Evolutionary conservation across 2,797 vertebrate species (phyloP).

Genomic region (Sebastes diaconus): DNA sequence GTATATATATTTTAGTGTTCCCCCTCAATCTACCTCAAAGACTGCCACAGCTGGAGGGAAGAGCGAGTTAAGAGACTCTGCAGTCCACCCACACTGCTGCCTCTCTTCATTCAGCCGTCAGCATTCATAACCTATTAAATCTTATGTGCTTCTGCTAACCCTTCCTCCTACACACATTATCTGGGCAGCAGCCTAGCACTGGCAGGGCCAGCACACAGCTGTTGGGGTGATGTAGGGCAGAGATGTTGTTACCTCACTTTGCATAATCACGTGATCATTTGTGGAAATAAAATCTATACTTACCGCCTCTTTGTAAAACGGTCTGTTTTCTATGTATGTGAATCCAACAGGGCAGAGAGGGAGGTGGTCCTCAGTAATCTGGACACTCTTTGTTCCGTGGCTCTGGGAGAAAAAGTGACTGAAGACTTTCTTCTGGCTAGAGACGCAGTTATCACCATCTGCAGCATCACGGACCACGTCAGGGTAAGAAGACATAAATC

Average conservation of each 20-base stretch:
- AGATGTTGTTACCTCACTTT: conserved; percentile 42
- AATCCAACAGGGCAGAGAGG: conserved; percentile 86
- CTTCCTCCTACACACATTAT: conserved; percentile 72
- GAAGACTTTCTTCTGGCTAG: conserved; percentile 91
- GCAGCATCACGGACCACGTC: conserved; percentile 85
- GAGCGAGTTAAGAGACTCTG: conserved; percentile 56
- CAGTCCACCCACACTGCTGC: conserved; percentile 77
- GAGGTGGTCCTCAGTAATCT: conserved; percentile 95
- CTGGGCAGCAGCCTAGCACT: conserved; percentile 49
- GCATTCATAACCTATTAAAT: conserved; percentile 77
- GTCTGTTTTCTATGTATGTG: conserved; percentile 15
- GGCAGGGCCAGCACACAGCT: conserved; percentile 34
- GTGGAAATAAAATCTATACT: background rate
- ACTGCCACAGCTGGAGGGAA: conserved; percentile 55
- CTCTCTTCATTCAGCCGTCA: conserved; percentile 64
- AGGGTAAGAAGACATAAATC: conserved; percentile 81
- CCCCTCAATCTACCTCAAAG: conserved; percentile 70
- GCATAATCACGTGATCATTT: conserved; percentile 18
- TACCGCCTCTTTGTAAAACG: background rate
- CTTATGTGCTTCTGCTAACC: conserved; percentile 65
- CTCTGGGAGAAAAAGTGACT: conserved; percentile 87
- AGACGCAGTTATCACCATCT: conserved; percentile 88
- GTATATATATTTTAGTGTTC: conserved; percentile 37
- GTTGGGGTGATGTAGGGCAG: conserved; percentile 32
- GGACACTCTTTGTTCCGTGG: conserved; percentile 89